These are phyloP conservation scores for Drosophila kikkawai DNA, from an alignment of 1,140 invertebrate genomes.

Conservation along the genomic window DNA sequence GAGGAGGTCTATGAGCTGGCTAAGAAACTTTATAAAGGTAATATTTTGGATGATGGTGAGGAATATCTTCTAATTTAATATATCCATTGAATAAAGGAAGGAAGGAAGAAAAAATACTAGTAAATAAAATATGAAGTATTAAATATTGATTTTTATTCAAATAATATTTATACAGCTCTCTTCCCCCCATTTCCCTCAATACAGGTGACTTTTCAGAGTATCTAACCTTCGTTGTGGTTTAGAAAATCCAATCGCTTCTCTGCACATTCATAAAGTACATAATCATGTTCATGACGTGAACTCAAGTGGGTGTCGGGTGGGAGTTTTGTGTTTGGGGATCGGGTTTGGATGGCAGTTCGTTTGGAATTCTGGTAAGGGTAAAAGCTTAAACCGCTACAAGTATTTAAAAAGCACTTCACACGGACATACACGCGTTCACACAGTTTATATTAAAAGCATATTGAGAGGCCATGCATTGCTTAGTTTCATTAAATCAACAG, in stretches of 20 bases:
- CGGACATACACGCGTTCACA: constrained; percentile 39
- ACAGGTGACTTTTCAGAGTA: constrained; percentile 13
- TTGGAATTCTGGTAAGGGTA: constrained; percentile 50
- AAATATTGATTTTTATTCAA: neutral
- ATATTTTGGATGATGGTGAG: neutral
- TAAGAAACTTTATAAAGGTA: too few relatives aligned
- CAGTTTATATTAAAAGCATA: constrained; percentile 59
- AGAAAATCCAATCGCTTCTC: constrained; percentile 28
- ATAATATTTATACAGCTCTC: neutral
- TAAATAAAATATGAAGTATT: neutral
- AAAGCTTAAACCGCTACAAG: constrained; percentile 80
- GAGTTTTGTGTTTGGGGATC: constrained; percentile 16
- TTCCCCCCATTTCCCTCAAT: neutral
- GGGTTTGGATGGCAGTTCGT: constrained; percentile 7
- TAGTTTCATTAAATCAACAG: constrained; percentile 58
- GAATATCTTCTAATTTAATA: neutral
- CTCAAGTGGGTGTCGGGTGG: constrained; percentile 63
- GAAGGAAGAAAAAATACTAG: neutral
- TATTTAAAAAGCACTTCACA: constrained; percentile 77
- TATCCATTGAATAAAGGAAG: neutral
- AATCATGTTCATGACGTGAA: constrained; percentile 81
- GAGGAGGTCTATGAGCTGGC: neutral
- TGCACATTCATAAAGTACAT: constrained; percentile 82
- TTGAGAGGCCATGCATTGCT: constrained; percentile 56
- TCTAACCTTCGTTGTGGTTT: neutral